phyloP scores from a whole-genome alignment of 2,113 vertebrate genomes.

The Platysternon megacephalum region DNA sequence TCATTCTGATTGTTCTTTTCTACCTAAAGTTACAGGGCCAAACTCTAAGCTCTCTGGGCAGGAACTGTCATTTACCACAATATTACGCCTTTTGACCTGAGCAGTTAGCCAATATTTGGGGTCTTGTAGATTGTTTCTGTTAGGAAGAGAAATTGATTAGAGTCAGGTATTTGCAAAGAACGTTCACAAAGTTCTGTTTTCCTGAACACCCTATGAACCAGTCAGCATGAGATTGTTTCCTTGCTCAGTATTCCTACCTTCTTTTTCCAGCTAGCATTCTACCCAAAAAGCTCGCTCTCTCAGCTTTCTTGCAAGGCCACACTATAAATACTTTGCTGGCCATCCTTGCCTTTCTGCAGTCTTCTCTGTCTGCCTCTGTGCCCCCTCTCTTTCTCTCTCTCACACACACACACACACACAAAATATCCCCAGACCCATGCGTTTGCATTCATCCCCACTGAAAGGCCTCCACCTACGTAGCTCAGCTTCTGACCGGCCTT shows the following conservation, averaged over 20 bases:
- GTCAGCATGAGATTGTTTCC: not conserved
- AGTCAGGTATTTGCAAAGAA: not conserved
- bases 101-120: not conserved
- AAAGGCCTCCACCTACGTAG: not conserved
- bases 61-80: not conserved
- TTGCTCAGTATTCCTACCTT: not conserved
- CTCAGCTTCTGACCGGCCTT: not conserved
- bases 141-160: not conserved
- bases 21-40: not conserved
- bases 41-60: not conserved
- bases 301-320: conserved; percentile 36
- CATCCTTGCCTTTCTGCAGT: not conserved
- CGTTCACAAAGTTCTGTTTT: not conserved
- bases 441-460: not conserved
- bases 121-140: not conserved
- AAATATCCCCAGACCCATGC: not conserved
- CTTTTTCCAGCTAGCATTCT: conserved; percentile 14
- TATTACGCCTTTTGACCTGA: not conserved
- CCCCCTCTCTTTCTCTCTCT: not conserved
- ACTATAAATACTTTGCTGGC: not conserved
- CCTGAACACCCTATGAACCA: conserved; percentile 29
- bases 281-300: conserved; percentile 18
- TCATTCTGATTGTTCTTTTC: not conserved
- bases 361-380: not conserved
- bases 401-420: not conserved